Base-by-base conservation (phyloP, 2,113 vertebrate genomes). In the Kobus ellipsiprymnus region DNA sequence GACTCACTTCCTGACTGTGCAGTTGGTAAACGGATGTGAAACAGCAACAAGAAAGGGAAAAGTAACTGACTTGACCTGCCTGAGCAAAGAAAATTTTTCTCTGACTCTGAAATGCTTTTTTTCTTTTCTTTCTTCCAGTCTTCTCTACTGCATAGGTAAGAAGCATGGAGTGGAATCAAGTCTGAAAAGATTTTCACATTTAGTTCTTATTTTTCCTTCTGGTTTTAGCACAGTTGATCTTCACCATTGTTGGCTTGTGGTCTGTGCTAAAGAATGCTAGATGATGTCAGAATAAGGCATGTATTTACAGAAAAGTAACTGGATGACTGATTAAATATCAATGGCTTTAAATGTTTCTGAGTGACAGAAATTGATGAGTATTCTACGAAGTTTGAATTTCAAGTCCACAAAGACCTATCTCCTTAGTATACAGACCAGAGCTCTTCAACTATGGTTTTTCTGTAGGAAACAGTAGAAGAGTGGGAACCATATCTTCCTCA, bases 391-490 rank as follows among this genome's bases (percentile, higher is more conserved):
- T 90, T 87, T 78, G 77, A 78, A 93, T 78, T n/a, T 59, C 29
- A 89, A 81, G 94, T 74, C 90, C 96, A 50, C 21, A 30, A 77
- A 95, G 77, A 92, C 71, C 77, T 92, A 87, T 17, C 36, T 11
- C 48, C 77, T 92, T 46, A 92, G 64, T 92, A 74, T 74, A 40
- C 2, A 97, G 64, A 83, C 36, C 46, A 67, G 55, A 55, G 44
- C 7, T 82, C 40, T 95, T 96, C 86, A 84, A 27, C n/a, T 44
- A 21, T 13, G 54, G n/a, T 55, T 90, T 71, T 87, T 90, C 89
- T 44, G 74, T 48, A 50, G 94, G 93, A 94, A 97, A 97, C 95
- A 92, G 87, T 5, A 67, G 27, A 96, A 96, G 94, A 83, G 71
- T 71, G 86, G 78, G 54, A 29, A 23, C 14, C 33, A 59, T 27